Evolutionary conservation across 2,888 invertebrate genomes (phyloP), one percentile per base, ranked within the genome.

Genomic region (Acrocyrtus sp.): DNA sequence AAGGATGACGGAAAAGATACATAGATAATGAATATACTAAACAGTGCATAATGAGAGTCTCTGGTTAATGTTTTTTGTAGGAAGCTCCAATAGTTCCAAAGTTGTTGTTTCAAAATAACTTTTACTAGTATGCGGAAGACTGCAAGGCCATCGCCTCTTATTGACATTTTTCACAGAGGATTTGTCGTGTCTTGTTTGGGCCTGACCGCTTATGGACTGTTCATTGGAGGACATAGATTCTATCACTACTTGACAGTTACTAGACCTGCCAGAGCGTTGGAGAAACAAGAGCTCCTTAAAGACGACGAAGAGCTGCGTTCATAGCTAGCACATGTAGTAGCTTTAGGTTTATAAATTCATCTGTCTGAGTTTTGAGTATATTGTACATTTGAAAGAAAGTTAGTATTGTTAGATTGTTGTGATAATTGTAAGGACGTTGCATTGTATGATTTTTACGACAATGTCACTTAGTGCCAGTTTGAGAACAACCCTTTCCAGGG

Each of bases 151-250:
- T 61, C 66, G 4, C 24, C 34, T 12, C 17, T 79, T 6, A 34
- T 87, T 27, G 87, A 89, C 78, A 85, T 83, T 75, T 80, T 88
- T 34, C 89, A 89, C 81, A 87, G 85, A 82, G 87, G 88, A 22
- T 85, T 86, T 50, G 89, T 89, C 0, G 83, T 84, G 34, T 83
- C 85, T 19, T 88, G 89, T 80, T 83, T 89, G 43, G 89, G 86
- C 4, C 83, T 88, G 8, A 88, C 89, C 19, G 63, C 87, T 0
- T 86, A 85, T 81, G 88, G 87, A 45, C 84, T 85, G 27, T 83
- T 83, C 51, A 77, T 87, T 50, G 77, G 87, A 15, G 87, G 87
- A 34, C 76, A 84, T 76, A 84, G 87, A 67, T 85, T 84, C 66
- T 86, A 87, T 78, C 82, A 85, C 56, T 88, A 88, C 81, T 85